Evolutionary conservation across 2,113 vertebrate genomes (phyloP), one percentile per base, ranked within the genome.

Genomic region (Eublepharis macularius): DNA sequence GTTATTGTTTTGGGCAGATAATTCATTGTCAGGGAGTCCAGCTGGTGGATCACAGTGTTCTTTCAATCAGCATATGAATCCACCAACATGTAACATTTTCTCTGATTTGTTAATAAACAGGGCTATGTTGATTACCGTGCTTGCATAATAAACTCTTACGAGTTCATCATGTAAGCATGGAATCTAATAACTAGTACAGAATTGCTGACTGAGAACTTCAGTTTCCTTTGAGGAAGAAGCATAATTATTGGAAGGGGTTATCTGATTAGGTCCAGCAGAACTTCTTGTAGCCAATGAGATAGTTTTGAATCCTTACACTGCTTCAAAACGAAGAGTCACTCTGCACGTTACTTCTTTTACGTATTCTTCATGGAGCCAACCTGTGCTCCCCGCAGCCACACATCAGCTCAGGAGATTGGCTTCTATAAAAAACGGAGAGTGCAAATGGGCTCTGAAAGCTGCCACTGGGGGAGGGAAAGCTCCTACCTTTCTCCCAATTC

Each of bases 41-140:
- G 36, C 2, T 0, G 24, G 17, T 39, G 0, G 0, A 76, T 74
- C 39, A 0, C 0, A 6, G 60, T 6, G 14, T 21, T 17, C 1
- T 68, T 66, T 84, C 81, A 36, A 36, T 36, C 21, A 36, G 34
- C 16, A 4, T 32, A 41, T 41, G 39, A 19, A 29, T 5, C 8
- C n/a, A 54, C 75, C 51, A 70, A 57, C 21, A 57, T 26, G 51
- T 57, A 57, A 19, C 76, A 19, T 39, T 82, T 34, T 83, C 19
- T 47, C 17, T 63, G 19, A 74, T 19, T 60, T 32, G 19, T 68
- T 34, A 65, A 34, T 16, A 60, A 43, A n/a, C 51, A 73, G 32
- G 54, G 43, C 54, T 65, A 79, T 68, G 63, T 47, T 29, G 39
- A 29, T 65, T 17, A 24, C 49, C 11, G 10, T 13, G n/a, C n/a